Base-by-base conservation (phyloP, 2,113 vertebrate species). In the Sander lucioperca region DNA sequence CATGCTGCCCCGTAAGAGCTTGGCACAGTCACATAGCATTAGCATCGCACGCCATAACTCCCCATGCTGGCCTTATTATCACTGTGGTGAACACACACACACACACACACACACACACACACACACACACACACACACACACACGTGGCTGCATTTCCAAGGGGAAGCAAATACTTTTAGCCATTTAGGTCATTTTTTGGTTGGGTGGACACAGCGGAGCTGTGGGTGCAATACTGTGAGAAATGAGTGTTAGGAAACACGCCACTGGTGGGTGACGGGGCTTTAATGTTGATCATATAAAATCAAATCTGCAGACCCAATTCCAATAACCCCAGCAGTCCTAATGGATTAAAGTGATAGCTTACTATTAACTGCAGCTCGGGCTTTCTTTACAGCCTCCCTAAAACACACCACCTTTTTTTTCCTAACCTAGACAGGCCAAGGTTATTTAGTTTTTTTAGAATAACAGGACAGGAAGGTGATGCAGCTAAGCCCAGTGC, bases 241-340 rank as follows among this genome's bases (percentile, higher is more conserved):
- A 65, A 86, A 89, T 79, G 56, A 86, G 79, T n/a, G 69, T 72
- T 80, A 70, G 82, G 79, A 86, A 88, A 72, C 59, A 66, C 21
- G 7, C 70, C 74, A 64, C 33, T 81, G 86, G 67, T 64, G 58
- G 54, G 66, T 88, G 82, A 80, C 51, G n/a, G 45, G 11, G 70
- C 83, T 90, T 91, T 91, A 89, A 83, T 80, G 83, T 79, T 74
- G 77, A 83, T 91, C 83, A 80, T 82, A 92, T 90, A 74, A 94
- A 86, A 71, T 88, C 68, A 75, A 82, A 89, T 85, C 74, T 81
- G 85, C 88, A 86, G 65, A 74, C 80, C 78, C 87, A 78, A 88
- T 85, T 85, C 85, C 78, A 88, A 89, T 82, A 85, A 88, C 74
- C 76, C 57, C 48, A 0, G 39, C 86, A 74, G 47, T 74, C 71